Evolutionary conservation across 2,113 vertebrate species (phyloP).

Genomic region (Enhydra lutris): DNA sequence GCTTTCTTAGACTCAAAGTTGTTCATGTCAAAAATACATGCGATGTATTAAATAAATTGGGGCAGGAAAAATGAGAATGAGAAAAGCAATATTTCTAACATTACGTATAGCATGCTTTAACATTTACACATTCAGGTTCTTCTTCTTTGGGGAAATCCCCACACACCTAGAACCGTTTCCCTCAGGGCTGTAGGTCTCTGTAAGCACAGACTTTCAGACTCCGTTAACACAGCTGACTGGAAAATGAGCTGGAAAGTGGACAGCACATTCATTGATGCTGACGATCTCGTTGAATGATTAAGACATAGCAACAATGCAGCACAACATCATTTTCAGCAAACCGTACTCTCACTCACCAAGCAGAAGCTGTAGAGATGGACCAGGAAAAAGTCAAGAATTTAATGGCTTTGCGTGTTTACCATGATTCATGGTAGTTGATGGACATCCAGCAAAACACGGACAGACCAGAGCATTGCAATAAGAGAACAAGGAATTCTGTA

Average conservation of each 20-base stretch:
- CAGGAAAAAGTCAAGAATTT: constrained; percentile 90
- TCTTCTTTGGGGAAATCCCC: background rate
- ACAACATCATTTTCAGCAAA: constrained; percentile 91
- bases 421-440: constrained; percentile 88
- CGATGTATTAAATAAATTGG: background rate
- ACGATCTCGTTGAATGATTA: constrained; percentile 87
- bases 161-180: background rate
- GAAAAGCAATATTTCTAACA: background rate
- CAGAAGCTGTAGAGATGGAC: constrained; percentile 91
- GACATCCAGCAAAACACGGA: constrained; percentile 92
- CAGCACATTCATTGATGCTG: constrained; percentile 89
- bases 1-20: no score
- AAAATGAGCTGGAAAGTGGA: constrained; percentile 89
- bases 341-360: constrained; percentile 90
- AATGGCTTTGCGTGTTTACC: constrained; percentile 91
- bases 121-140: background rate
- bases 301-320: constrained; percentile 90
- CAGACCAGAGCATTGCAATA: constrained; percentile 91
- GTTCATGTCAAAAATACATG: background rate
- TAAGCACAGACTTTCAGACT: background rate
- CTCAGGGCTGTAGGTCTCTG: no score
- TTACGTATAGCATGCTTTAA: background rate
- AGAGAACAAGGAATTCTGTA: constrained; percentile 92
- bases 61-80: background rate
- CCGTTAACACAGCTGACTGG: background rate